Base-by-base conservation (phyloP, 1,140 invertebrate genomes). In the Drosophila funebris region DNA sequence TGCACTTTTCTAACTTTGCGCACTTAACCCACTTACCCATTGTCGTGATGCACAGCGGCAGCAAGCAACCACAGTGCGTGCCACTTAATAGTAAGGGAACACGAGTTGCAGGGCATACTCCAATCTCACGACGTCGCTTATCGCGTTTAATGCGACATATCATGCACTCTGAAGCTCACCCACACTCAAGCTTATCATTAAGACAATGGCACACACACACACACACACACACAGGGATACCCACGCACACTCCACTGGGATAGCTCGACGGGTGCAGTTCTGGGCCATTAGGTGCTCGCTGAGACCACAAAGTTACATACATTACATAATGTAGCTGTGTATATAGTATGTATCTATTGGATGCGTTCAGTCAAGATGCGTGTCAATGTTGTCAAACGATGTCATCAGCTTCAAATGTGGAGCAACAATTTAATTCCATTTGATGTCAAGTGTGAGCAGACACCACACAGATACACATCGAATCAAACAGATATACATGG, bases 321-420 rank as follows among this genome's bases (percentile, higher is more conserved):
- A 22, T 36, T 46, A 29, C 20, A 36, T 31, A 53, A 36, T 31
- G 29, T 70, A 29, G 62, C 8, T 43, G 11, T 31, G 37, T 16
- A 43, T 76, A 63, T 67, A 33, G 56, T 53, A 14, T 31, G 37
- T 16, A 43, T 76, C 70, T 67, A 33, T 61, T 53, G 57, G 60
- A 74, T 64, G 78, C 68, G 61, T 77, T 63, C 48, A 58, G 62
- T 73, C 50, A 53, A 78, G 73, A 73, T 79, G 78, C 67, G 72
- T 78, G 78, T 78, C 76, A 72, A 68, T 78, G 83, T 89, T 89
- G 84, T 88, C 78, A 77, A 88, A 88, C 84, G 83, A 63, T 88
- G 83, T 83, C 83, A 88, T 88, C 84, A 68, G 75, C 78, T 44
- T 57, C 50, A 48, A 52, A 63, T 62, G 64, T 68, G 73, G 73